Evolutionary conservation across 2,797 vertebrate genomes (phyloP).

Genomic region (Sebastes minor): DNA sequence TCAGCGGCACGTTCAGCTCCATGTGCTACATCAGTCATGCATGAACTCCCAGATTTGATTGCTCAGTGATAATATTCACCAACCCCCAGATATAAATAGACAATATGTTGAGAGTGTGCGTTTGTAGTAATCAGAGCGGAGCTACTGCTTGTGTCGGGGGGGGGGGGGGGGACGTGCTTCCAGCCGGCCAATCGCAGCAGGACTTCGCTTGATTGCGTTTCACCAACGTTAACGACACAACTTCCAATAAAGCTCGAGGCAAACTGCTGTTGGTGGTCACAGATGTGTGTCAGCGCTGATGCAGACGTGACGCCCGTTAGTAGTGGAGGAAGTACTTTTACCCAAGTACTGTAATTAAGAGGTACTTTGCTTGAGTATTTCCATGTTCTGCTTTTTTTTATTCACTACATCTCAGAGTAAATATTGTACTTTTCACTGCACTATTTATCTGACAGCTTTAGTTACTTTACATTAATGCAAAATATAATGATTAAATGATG

Average conservation of each 20-base stretch:
- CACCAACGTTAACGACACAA: constrained; percentile 13
- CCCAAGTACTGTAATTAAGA: too few relatives aligned
- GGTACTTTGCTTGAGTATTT: not conserved
- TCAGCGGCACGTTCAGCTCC: constrained; percentile 55
- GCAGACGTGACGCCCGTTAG: not conserved
- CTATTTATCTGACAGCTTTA: too few relatives aligned
- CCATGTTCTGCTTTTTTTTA: not conserved
- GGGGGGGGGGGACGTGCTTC: constrained; percentile 27
- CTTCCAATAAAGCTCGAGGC: constrained; percentile 15
- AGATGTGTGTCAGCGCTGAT: constrained; percentile 35
- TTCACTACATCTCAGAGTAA: not conserved
- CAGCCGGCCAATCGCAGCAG: constrained; percentile 17
- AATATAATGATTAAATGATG: too few relatives aligned
- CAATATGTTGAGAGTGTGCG: constrained; percentile 23
- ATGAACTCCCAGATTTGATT: constrained; percentile 77
- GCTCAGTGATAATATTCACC: constrained; percentile 67
- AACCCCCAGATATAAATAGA: constrained; percentile 57
- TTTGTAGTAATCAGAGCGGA: constrained; percentile 47
- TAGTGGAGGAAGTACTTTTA: not conserved
- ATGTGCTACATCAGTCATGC: constrained; percentile 65
- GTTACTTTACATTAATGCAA: too few relatives aligned
- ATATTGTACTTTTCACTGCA: too few relatives aligned
- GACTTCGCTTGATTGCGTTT: constrained; percentile 28
- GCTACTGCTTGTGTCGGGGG: constrained; percentile 35
- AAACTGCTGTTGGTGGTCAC: not conserved